Conservation (phyloP, 2,113 vertebrate genomes). For the Bucco capensis region DNA sequence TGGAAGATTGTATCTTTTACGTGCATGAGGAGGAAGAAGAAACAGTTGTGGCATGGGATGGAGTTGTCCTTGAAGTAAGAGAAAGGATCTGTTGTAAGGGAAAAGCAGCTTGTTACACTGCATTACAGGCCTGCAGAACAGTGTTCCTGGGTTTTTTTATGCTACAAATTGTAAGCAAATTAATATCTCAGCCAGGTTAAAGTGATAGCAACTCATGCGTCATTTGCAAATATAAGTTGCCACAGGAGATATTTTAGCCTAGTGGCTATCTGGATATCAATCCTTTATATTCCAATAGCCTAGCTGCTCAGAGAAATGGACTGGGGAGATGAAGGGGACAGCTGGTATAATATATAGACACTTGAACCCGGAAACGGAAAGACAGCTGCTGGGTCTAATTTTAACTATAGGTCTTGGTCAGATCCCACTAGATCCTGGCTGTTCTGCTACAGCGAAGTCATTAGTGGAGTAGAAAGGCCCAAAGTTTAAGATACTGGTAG, state of each 20-base stretch:
- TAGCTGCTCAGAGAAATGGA: not conserved
- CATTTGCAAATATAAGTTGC: not conserved
- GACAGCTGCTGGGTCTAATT: constrained; percentile 68
- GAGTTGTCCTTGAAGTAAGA: not conserved
- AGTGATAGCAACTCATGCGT: not conserved
- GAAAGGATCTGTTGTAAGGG: not conserved
- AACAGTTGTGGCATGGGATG: not conserved
- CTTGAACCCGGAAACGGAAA: constrained; percentile 16
- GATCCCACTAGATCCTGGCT: not conserved
- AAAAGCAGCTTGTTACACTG: not conserved
- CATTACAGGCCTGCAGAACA: not conserved
- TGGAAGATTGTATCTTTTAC: not conserved
- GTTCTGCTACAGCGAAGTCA: not conserved
- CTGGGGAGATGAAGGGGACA: not conserved
- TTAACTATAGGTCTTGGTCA: constrained; percentile 47
- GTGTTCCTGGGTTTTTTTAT: not conserved
- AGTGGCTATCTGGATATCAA: not conserved
- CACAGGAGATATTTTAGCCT: not conserved
- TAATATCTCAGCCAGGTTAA: not conserved
- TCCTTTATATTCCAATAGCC: not conserved
- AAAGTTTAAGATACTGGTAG: not conserved
- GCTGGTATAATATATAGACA: not conserved
- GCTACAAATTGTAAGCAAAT: not conserved
- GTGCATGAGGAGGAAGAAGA: not conserved
- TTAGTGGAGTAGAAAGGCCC: not conserved